These are phyloP conservation scores for Naja naja DNA, from an alignment of 2,113 vertebrate genomes.

Conservation along the genomic window DNA sequence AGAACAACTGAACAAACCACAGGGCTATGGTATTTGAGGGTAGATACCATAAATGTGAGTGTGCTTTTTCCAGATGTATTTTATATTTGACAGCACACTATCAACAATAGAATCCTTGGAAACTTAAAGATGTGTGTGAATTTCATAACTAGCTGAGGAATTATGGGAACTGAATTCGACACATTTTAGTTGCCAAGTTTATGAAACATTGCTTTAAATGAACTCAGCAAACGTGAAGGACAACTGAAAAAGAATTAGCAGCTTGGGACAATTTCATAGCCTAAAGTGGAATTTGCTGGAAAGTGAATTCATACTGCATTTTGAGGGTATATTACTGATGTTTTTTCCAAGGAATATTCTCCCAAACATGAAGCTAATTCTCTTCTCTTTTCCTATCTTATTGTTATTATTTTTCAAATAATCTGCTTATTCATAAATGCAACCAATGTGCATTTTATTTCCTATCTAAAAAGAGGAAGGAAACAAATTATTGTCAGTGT, in stretches of 20 bases:
- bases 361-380: neutral
- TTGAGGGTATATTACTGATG: neutral
- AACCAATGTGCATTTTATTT: neutral
- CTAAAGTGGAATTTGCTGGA: neutral
- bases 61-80: neutral
- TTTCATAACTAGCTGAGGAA: neutral
- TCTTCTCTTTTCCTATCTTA: neutral
- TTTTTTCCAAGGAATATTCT: neutral
- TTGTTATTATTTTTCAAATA: neutral
- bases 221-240: neutral
- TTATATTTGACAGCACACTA: neutral
- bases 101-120: neutral
- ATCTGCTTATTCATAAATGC: neutral
- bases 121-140: neutral
- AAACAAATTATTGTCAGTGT: slow-evolving; percentile 19
- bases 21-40: no score
- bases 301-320: neutral
- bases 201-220: neutral
- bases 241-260: neutral
- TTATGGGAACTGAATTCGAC: neutral
- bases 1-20: neutral
- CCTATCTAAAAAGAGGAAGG: neutral
- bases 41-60: neutral
- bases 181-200: neutral
- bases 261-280: neutral